These are phyloP conservation scores for Sphenopsis melanotis DNA, from an alignment of 2,797 vertebrate genomes.

Conservation along the genomic window DNA sequence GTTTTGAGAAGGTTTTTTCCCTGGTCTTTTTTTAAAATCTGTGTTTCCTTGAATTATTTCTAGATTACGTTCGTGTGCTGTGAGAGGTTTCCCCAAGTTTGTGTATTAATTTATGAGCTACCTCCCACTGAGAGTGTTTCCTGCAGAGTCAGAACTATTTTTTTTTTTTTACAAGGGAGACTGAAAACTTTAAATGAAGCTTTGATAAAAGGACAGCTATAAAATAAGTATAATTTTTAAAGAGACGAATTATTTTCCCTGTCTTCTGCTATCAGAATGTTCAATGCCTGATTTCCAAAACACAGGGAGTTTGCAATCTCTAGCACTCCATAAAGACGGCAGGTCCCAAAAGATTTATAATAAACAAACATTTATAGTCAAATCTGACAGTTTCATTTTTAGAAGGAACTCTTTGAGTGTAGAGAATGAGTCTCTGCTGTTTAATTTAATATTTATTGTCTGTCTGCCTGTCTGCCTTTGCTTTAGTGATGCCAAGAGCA, in stretches of 20 bases:
- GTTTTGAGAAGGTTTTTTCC: neutral
- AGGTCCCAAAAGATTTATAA: constrained; percentile 37
- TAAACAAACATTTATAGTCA: constrained; percentile 44
- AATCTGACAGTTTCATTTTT: constrained; percentile 35
- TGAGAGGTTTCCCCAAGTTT: neutral
- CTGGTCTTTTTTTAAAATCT: neutral
- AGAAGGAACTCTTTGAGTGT: neutral
- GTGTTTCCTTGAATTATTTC: neutral
- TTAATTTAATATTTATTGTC: constrained; percentile 46
- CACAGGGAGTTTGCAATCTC: neutral
- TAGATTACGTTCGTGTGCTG: neutral
- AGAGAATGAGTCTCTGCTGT: constrained; percentile 11
- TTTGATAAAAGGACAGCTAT: neutral
- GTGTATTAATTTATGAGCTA: constrained; percentile 17
- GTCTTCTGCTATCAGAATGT: neutral
- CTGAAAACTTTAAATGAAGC: constrained; percentile 1
- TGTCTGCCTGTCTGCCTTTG: neutral
- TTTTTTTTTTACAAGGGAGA: neutral
- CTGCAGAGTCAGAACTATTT: neutral
- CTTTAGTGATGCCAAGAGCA: neutral
- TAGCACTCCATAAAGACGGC: neutral
- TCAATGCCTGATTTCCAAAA: neutral
- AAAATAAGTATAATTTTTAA: neutral
- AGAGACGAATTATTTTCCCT: neutral
- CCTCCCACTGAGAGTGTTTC: neutral